Conservation (phyloP, 2,113 vertebrate genomes). For the Oreotrochilus melanogaster region DNA sequence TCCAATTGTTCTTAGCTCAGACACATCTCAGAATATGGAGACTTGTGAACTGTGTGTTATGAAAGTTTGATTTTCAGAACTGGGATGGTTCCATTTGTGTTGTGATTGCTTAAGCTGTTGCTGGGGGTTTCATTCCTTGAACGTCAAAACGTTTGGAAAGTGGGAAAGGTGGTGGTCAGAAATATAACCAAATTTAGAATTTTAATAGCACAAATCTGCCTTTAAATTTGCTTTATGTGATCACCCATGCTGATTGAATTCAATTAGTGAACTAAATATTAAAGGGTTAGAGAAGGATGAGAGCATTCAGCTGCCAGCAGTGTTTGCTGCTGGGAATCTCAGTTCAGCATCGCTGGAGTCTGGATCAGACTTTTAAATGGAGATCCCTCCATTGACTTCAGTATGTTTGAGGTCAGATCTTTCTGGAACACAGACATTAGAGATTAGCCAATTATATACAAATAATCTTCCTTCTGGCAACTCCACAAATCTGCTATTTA, state of each 20-base stretch:
- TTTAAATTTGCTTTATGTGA: neutral
- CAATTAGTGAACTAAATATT: neutral
- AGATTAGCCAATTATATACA: slow-evolving; percentile 24
- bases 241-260: neutral
- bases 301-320: neutral
- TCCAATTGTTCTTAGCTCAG: neutral
- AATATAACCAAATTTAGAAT: neutral
- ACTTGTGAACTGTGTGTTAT: neutral
- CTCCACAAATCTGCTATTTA: slow-evolving; percentile 25
- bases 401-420: neutral
- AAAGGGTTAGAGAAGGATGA: neutral
- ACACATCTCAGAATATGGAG: neutral
- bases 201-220: neutral
- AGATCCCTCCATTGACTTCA: neutral
- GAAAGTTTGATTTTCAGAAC: neutral
- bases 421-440: neutral
- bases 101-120: neutral
- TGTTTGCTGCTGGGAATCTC: neutral
- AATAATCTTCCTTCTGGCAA: neutral
- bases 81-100: neutral
- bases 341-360: neutral
- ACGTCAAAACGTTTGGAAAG: accelerated
- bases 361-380: neutral
- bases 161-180: neutral
- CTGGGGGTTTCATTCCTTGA: neutral